These are phyloP conservation scores for Diadegma fenestrale DNA, from an alignment of 2,888 invertebrate genomes.

Conservation along the genomic window DNA sequence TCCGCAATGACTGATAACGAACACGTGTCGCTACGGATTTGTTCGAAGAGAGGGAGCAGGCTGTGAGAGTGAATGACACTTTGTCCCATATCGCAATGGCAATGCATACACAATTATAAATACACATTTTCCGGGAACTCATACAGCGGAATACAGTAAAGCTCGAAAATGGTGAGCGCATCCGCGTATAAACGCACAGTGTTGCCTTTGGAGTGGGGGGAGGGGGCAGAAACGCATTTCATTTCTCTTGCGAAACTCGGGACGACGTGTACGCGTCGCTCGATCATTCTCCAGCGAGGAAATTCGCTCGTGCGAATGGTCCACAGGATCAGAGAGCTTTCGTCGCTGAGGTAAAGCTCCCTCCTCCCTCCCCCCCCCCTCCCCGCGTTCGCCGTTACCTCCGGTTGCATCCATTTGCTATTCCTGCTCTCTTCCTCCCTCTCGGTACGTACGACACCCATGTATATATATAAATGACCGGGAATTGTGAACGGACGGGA, in stretches of 20 bases:
- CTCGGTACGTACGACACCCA: neutral
- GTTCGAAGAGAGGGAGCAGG: neutral
- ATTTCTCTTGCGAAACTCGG: slow-evolving; percentile 65
- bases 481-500: slow-evolving; percentile 52
- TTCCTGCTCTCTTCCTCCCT: slow-evolving; percentile 41
- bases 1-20: neutral
- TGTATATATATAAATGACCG: slow-evolving; percentile 33
- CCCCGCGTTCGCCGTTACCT: slow-evolving; percentile 7
- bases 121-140: neutral
- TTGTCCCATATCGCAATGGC: neutral
- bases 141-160: slow-evolving; percentile 12
- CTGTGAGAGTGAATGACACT: neutral
- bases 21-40: neutral
- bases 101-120: neutral
- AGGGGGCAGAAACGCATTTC: slow-evolving; percentile 50
- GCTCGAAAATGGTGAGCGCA: slow-evolving; percentile 30
- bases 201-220: neutral
- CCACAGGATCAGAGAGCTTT: slow-evolving; percentile 56
- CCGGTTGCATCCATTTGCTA: slow-evolving; percentile 51
- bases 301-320: slow-evolving; percentile 56
- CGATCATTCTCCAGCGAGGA: slow-evolving; percentile 63
- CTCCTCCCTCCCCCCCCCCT: slow-evolving; percentile 25
- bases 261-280: slow-evolving; percentile 63
- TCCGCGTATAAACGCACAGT: slow-evolving; percentile 29
- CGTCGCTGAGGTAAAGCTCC: slow-evolving; percentile 45